A percentile compares a stretch with the other conserved stretches of the same genome.
These are phyloP conservation scores for Siniperca obscura DNA, from an alignment of 2,797 vertebrate genomes.

Conservation along the genomic window DNA sequence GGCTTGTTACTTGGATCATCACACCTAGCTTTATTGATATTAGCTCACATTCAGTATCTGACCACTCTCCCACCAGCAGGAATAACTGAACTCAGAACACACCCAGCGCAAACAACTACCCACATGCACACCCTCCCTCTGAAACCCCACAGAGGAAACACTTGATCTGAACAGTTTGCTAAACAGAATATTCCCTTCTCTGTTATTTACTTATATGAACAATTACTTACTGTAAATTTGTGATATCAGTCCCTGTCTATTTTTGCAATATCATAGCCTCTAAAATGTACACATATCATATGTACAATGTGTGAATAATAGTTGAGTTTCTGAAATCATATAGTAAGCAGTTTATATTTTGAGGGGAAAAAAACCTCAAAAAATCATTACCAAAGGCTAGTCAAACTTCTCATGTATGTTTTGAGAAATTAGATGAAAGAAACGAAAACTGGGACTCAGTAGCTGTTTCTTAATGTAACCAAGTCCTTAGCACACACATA, in stretches of 20 bases:
- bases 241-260: background rate
- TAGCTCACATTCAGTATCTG: slow-evolving; percentile 40
- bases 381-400: background rate
- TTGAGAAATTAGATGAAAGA: slow-evolving; percentile 22
- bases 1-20: slow-evolving; percentile 18
- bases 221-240: background rate
- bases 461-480: slow-evolving; percentile 15
- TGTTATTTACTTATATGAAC: background rate
- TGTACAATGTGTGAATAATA: background rate
- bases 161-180: background rate
- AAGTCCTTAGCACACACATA: background rate
- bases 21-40: slow-evolving; percentile 39
- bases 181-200: background rate
- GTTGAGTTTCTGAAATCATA: slow-evolving; percentile 3
- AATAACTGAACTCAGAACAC: slow-evolving; percentile 47
- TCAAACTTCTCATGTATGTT: background rate
- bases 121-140: slow-evolving; percentile 3
- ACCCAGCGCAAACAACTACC: slow-evolving; percentile 28
- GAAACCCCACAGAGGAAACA: slow-evolving; percentile 36
- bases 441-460: slow-evolving; percentile 13
- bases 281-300: background rate
- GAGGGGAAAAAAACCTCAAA: background rate
- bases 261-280: background rate
- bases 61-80: slow-evolving; percentile 51
- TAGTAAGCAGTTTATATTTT: background rate